Base-by-base conservation (phyloP, 2,888 invertebrate species). In the Hydropsyche betteni region DNA sequence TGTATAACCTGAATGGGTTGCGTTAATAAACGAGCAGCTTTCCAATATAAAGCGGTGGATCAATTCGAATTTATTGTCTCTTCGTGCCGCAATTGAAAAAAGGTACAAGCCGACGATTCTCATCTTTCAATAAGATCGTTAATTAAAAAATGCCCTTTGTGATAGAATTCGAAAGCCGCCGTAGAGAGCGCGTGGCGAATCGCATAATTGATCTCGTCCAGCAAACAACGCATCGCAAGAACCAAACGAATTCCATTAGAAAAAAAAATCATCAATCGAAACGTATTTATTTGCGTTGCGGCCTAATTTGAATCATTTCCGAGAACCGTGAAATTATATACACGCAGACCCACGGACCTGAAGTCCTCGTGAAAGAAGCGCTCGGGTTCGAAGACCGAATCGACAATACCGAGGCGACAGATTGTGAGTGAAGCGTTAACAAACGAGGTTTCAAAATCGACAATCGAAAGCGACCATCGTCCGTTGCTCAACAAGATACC, bases 301-400 rank as follows among this genome's bases (percentile, higher is more conserved):
- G 53, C 34, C 74, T 78, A 78, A 78, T 78, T 78, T 72, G 73
- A 76, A 78, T 78, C 76, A 70, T 51, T 78, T 78, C 78, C 75
- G 69, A 58, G 78, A 78, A 78, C 73, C 78, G 76, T 78, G 78
- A 77, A 78, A 75, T 74, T 69, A 69, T 70, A 53, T 52, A 70
- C 53, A 53, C 44, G 44, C 10, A 44, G 24, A 24, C 24, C 24
- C 24, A 2, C 24, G 24, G 24, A 24, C 24, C 24, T 24, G 24
- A 24, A 2, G 24, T 24, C 24, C 24, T 24, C 24, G 24, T 24
- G 24, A 24, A 44, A 44, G 10, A 10, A 44, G 6, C 44, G 4
- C 6, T 44, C 6, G 75, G 71, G 75, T 77, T 77, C 77, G 77
- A 71, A 55, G 75, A 77, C 74, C 77, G 70, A 75, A 70, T 74